phyloP scores from a whole-genome alignment of 2,888 invertebrate genomes.

The Lepeophtheirus nordmannii region DNA sequence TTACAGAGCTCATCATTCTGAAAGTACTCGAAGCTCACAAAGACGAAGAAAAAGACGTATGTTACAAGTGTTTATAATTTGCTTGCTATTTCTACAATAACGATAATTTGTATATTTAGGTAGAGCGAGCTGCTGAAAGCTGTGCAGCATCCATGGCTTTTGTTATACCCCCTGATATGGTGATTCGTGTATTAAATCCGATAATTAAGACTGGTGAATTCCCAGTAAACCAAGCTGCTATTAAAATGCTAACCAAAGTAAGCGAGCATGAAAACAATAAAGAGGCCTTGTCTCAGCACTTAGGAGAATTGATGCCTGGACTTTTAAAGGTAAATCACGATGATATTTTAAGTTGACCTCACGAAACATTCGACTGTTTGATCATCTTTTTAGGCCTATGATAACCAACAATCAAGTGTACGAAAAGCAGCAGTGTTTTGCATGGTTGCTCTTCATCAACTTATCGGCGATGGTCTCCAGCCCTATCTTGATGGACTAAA shows the following conservation, averaged over 20 bases:
- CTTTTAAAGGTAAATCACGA: constrained; percentile 53
- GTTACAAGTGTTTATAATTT: constrained; percentile 27
- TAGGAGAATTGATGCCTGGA: constrained; percentile 68
- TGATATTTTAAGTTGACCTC: no score
- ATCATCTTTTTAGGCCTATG: constrained; percentile 53
- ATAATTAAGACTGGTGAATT: constrained; percentile 72
- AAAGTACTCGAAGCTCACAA: constrained; percentile 75
- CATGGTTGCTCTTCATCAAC: constrained; percentile 81
- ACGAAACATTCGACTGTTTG: constrained; percentile 23
- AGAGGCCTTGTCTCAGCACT: constrained; percentile 51
- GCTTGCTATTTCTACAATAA: no score
- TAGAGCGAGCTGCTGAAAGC: constrained; percentile 57
- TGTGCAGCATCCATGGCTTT: constrained; percentile 53
- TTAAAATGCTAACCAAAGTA: constrained; percentile 73
- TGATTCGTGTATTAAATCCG: constrained; percentile 58
- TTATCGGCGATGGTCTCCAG: constrained; percentile 59
- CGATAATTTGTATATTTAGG: constrained; percentile 36
- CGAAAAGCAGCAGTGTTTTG: constrained; percentile 93
- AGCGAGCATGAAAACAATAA: constrained; percentile 53
- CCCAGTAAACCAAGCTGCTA: constrained; percentile 75
- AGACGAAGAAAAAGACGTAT: constrained; percentile 40
- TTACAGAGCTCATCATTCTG: constrained; percentile 74
- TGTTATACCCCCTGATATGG: constrained; percentile 62
- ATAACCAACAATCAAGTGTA: constrained; percentile 77
- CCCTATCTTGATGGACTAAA: constrained; percentile 65